Evolutionary conservation across 1,140 invertebrate species (phyloP), one percentile per base, ranked within the genome.

Genomic region (Cotesia chilonis): DNA sequence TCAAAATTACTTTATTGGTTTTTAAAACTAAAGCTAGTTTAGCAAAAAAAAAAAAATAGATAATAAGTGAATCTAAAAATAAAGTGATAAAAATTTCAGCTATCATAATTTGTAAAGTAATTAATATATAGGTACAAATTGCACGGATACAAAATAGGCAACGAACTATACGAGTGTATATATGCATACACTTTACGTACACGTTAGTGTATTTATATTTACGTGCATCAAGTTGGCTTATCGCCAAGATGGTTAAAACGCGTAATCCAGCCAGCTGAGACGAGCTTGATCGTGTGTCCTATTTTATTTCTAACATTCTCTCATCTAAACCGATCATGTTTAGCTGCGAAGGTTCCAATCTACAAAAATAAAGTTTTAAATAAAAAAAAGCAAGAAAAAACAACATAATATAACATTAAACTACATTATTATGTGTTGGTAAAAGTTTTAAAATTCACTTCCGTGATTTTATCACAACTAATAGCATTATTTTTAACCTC

Each of bases 161-260:
- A 10, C 6, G 2, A 6, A 47, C 41, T 47, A 47, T 47, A 47
- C 41, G 41, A 9, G 55, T n/a, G 59, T 63, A 71, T 71, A 74
- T 61, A 55, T 74, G 65, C 54, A 54, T 51, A 17, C 47, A 14
- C 35, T 37, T 7, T 59, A 47, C 59, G 60, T 61, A 70, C 68
- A 69, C 38, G 68, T 70, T 38, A 20, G 65, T 69, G 61, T 72
- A 75, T 72, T 75, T 75, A 75, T 75, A 75, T 70, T 75, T 70
- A 75, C 61, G 65, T 72, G 71, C 74, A 75, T 70, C 60, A 71
- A 66, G 14, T 72, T 75, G 74, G 74, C 70, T 51, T 3, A 7
- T 54, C 20, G 70, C 68, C 74, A 75, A 70, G 60, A 60, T 72
- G 54, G 36, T 47, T 57, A 10, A 67, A 69, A 55, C 54, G 70